phyloP scores from a whole-genome alignment of 2,113 vertebrate species.

The Ammodytes dubius region DNA sequence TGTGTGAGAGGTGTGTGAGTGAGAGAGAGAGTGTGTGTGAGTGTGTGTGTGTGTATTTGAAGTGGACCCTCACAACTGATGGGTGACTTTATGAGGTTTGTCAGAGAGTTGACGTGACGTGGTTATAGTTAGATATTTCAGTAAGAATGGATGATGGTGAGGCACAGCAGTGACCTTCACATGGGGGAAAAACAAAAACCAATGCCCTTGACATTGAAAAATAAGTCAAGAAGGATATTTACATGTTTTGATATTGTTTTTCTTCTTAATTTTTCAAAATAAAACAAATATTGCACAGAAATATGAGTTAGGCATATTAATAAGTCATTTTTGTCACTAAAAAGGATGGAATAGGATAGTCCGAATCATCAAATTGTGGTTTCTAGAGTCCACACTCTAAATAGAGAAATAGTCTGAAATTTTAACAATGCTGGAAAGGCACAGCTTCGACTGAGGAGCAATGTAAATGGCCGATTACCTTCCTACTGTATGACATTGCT shows the following conservation, averaged over 20 bases:
- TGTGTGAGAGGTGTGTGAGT: conserved; percentile 4
- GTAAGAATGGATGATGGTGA: conserved; percentile 19
- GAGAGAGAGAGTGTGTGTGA: background rate
- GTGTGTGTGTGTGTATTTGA: conserved; percentile 48
- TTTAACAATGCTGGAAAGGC: background rate
- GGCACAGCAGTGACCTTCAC: conserved; percentile 64
- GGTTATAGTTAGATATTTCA: conserved; percentile 11
- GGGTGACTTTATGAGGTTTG: conserved; percentile 38
- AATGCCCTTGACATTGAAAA: conserved; percentile 51
- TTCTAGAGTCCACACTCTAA: background rate
- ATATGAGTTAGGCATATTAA: background rate
- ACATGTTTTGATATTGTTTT: background rate
- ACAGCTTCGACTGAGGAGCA: background rate
- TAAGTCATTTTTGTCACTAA: background rate
- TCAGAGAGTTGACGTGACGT: conserved; percentile 27
- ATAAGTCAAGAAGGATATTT: background rate
- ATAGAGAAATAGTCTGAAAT: background rate
- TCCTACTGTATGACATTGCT: background rate
- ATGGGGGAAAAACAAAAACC: background rate
- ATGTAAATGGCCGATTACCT: too few relatives aligned
- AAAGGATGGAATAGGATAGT: background rate
- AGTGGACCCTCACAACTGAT: conserved; percentile 47
- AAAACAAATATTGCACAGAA: background rate
- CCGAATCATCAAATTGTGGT: background rate
- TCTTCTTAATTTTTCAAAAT: background rate